phyloP scores from a whole-genome alignment of 1,140 invertebrate genomes.

The Ceratina calcarata region DNA sequence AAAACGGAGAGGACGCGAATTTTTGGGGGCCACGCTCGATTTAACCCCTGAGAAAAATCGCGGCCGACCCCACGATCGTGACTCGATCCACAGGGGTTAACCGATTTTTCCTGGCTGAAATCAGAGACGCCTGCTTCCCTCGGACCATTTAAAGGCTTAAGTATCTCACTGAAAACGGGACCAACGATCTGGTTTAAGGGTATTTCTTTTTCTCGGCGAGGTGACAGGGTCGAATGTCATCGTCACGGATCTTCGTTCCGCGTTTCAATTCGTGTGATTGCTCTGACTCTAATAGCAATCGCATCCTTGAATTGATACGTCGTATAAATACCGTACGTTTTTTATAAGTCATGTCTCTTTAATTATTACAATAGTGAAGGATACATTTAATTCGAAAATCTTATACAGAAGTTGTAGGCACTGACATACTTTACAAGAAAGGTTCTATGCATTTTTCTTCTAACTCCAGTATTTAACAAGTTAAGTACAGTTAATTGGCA shows the following conservation, averaged over 20 bases:
- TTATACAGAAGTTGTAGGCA: too few relatives aligned
- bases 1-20: constrained; percentile 31
- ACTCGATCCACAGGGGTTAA: constrained; percentile 73
- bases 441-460: too few relatives aligned
- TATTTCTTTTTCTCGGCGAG: constrained; percentile 30
- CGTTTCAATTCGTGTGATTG: neutral
- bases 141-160: constrained; percentile 77
- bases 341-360: too few relatives aligned
- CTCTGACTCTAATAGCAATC: too few relatives aligned
- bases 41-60: constrained; percentile 80
- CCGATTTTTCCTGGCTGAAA: constrained; percentile 78
- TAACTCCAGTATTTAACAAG: too few relatives aligned
- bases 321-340: too few relatives aligned
- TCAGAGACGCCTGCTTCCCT: constrained; percentile 65
- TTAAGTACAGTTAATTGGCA: too few relatives aligned
- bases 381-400: too few relatives aligned
- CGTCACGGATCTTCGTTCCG: constrained; percentile 45
- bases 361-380: too few relatives aligned
- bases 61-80: constrained; percentile 16
- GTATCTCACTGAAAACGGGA: constrained; percentile 78
- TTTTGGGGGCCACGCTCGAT: constrained; percentile 75
- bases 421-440: too few relatives aligned
- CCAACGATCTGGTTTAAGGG: constrained; percentile 24
- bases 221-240: constrained; percentile 58
- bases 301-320: too few relatives aligned